Percentiles rank a stretch among this genome's conserved stretches.
Conservation (phyloP, 2,888 invertebrate species). For the Ophioninae sp. region DNA sequence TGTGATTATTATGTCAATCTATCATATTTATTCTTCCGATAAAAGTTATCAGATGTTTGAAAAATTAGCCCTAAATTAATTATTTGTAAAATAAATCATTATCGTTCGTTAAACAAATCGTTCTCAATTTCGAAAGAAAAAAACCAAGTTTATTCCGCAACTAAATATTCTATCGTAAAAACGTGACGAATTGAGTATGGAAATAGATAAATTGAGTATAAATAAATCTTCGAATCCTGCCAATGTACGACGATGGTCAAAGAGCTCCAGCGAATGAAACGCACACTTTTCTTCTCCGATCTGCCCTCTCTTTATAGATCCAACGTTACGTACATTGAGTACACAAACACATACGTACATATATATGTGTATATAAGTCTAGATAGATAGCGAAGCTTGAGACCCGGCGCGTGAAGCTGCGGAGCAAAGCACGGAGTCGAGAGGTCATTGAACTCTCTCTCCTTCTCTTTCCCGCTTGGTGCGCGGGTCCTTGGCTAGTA, state of each 20-base stretch:
- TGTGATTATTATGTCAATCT: too few species aligned
- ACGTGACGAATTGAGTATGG: neutral
- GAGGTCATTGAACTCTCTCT: conserved; percentile 70
- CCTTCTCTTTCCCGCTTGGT: conserved; percentile 37
- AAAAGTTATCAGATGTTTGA: too few species aligned
- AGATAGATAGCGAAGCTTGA: conserved; percentile 31
- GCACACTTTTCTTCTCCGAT: conserved; percentile 43
- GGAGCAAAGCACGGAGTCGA: conserved; percentile 71
- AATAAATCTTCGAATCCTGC: conserved; percentile 19
- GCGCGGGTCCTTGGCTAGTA: conserved; percentile 57
- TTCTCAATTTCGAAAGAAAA: too few species aligned
- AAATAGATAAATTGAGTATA: neutral
- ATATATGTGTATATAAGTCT: conserved; percentile 19
- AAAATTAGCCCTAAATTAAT: too few species aligned
- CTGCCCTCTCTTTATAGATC: conserved; percentile 59
- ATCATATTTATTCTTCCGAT: too few species aligned
- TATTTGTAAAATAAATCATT: too few species aligned
- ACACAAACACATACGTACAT: conserved; percentile 29
- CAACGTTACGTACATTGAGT: conserved; percentile 31
- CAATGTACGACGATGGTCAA: neutral
- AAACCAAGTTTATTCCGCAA: too few species aligned
- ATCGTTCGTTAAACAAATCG: too few species aligned
- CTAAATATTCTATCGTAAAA: too few species aligned
- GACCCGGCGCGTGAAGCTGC: conserved; percentile 67
- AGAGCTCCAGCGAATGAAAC: conserved; percentile 41